Conservation (phyloP, 2,888 invertebrate species). For the Erannis defoliaria region DNA sequence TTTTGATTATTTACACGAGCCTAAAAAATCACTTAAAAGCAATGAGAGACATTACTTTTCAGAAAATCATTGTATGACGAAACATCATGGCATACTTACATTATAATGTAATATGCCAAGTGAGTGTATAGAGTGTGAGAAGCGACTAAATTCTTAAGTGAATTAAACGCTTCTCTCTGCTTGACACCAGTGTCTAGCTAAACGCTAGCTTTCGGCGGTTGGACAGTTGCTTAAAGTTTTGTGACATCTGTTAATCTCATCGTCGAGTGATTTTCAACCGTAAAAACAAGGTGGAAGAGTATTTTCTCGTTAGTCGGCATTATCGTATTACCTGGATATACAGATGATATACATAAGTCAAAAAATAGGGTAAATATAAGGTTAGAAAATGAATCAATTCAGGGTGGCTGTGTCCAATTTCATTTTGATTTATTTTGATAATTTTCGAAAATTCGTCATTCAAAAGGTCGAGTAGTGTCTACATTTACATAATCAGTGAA, state of each 20-base stretch:
- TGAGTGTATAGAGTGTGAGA: too few species aligned
- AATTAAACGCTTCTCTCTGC: background rate
- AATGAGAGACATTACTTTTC: too few species aligned
- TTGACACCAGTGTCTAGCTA: background rate
- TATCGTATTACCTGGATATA: slow-evolving; percentile 2
- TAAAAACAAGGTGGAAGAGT: background rate
- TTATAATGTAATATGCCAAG: too few species aligned
- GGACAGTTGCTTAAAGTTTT: slow-evolving; percentile 11
- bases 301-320: background rate
- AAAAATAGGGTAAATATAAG: slow-evolving; percentile 35
- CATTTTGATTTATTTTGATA: background rate
- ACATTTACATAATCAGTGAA: too few species aligned
- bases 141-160: background rate
- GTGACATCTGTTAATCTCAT: slow-evolving; percentile 30
- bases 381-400: background rate
- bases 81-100: too few species aligned
- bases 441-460: too few species aligned
- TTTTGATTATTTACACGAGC: too few species aligned
- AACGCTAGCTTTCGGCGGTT: background rate
- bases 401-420: background rate
- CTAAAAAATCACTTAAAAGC: too few species aligned
- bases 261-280: slow-evolving; percentile 17
- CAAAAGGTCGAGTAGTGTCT: too few species aligned
- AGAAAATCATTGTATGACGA: too few species aligned
- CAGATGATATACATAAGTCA: slow-evolving; percentile 37